These are phyloP conservation scores for Spinibarbus caldwelli DNA, from an alignment of 2,797 vertebrate species.

Conservation along the genomic window DNA sequence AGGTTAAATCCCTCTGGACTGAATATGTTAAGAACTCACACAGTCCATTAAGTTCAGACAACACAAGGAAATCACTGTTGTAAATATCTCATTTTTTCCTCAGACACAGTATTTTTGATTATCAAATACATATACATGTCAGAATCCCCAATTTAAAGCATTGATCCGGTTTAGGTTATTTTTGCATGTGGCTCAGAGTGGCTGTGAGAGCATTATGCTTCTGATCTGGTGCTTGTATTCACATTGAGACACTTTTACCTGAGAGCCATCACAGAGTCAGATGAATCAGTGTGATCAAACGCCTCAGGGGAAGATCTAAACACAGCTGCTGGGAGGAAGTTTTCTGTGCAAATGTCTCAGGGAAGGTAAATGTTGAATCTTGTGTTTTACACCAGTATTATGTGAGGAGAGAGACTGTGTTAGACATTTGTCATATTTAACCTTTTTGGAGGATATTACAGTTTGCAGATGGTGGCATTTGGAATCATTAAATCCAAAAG, in stretches of 20 bases:
- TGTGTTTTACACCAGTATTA: constrained; percentile 28
- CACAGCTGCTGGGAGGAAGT: not conserved
- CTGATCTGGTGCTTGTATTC: not conserved
- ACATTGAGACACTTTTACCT: not conserved
- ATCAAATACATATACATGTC: not conserved
- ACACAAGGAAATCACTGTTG: not conserved
- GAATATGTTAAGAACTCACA: constrained; percentile 6
- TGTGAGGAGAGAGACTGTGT: not conserved
- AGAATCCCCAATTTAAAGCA: not conserved
- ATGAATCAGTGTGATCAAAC: not conserved
- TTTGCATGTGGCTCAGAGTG: not conserved
- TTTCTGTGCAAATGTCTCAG: constrained; percentile 17
- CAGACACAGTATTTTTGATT: not conserved
- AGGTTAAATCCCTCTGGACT: constrained; percentile 64
- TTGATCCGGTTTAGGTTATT: not conserved
- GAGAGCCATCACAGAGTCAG: not conserved
- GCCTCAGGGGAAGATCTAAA: not conserved
- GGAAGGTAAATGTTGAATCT: constrained; percentile 13
- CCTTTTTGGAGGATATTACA: constrained; percentile 25
- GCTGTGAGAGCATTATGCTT: not conserved
- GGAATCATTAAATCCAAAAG: constrained; percentile 18
- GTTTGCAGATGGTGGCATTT: constrained; percentile 46
- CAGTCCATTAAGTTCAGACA: constrained; percentile 23
- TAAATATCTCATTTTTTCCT: not conserved
- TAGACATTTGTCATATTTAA: constrained; percentile 32